Base-by-base conservation (phyloP, 2,888 invertebrate genomes). In the Hanleya hanleyi region DNA sequence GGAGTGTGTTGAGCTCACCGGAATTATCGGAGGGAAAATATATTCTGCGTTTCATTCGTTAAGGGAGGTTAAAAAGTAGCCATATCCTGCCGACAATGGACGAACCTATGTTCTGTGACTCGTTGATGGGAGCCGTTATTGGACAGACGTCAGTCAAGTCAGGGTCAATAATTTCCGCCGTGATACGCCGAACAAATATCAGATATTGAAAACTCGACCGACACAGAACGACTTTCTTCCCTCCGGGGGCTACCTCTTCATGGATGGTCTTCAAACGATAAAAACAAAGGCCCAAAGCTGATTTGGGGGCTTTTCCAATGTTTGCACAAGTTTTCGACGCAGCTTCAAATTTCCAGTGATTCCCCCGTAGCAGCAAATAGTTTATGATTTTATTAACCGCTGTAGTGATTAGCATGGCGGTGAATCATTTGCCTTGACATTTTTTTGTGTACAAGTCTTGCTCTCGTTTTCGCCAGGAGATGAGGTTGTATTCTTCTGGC, bases 321-420 rank as follows among this genome's bases (percentile, higher is more conserved):
- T 47, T 47, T 47, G 47, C 47, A n/a, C 47, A 4, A 22, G 47
- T 47, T 47, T 47, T 47, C 22, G n/a, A 47, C 47, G 18, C 47
- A n/a, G 47, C 47, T 47, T 47, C 47, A 47, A 47, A 47, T 47
- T n/a, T 47, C 47, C 47, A 18, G n/a, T n/a, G 47, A 47, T 7
- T 4, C 22, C n/a, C n/a, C 47, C 18, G 47, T 47, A 22, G 22
- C 47, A 47, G 4, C 18, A 22, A 7, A 47, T 47, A 29, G 32
- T 57, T 57, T 57, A 57, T 57, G 57, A 57, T 57, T 57, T 57
- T 57, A 57, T 57, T 57, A 57, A 32, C 15, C 57, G 57, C 57
- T 29, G 29, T 32, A 57, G 32, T 57, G 29, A 4, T 57, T 29
- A 29, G 57, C 26, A n/a, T n/a, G n/a, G n/a, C n/a, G n/a, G n/a